phyloP scores from a whole-genome alignment of 2,113 vertebrate species.

The Elephas maximus region DNA sequence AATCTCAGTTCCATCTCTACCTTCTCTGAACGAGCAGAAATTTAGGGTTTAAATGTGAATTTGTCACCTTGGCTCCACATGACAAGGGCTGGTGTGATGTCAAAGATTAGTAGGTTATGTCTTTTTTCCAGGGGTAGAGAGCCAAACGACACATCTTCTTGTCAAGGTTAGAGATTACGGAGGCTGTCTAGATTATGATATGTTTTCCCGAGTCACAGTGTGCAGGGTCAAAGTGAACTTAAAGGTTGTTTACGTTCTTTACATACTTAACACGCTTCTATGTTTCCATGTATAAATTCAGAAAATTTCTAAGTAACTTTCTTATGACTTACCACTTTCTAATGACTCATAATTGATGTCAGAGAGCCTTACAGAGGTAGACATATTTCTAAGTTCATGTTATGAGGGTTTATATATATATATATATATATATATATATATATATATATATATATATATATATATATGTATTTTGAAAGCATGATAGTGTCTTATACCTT shows the following conservation, averaged over 20 bases:
- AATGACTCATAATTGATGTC: background rate
- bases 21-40: background rate
- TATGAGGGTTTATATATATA: background rate
- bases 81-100: background rate
- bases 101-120: background rate
- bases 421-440: background rate
- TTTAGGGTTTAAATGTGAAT: background rate
- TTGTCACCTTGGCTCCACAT: background rate
- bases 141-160: background rate
- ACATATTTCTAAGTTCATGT: background rate
- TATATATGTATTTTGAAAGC: background rate
- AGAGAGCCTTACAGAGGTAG: background rate
- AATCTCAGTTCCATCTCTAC: background rate
- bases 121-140: background rate
- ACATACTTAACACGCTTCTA: background rate
- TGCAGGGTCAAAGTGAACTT: background rate
- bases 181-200: background rate
- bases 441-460: background rate
- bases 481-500: background rate
- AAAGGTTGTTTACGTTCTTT: background rate
- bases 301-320: background rate
- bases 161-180: background rate
- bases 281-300: background rate
- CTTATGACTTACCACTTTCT: background rate
- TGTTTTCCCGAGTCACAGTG: background rate